Conservation (phyloP, 2,113 vertebrate species). For the Marmota monax region DNA sequence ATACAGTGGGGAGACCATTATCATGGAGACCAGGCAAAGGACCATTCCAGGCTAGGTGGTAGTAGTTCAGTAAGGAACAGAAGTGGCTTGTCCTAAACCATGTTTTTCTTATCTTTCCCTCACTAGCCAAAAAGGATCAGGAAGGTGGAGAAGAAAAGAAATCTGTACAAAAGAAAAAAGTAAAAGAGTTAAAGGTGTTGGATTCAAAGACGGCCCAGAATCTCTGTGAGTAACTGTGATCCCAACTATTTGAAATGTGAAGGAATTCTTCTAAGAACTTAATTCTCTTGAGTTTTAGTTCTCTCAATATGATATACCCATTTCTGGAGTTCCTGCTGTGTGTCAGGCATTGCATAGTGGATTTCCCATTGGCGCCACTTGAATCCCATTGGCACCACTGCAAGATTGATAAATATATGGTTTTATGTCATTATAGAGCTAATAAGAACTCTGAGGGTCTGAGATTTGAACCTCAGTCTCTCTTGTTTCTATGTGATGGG, state of each 20-base stretch:
- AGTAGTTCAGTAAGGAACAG: not conserved
- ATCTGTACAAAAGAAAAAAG: constrained; percentile 91
- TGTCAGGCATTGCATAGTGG: not conserved
- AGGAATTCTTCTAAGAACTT: constrained; percentile 40
- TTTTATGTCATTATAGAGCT: not conserved
- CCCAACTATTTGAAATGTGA: constrained; percentile 13
- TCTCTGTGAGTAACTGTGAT: constrained; percentile 89
- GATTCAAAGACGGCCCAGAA: constrained; percentile 91
- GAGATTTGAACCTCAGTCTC: not conserved
- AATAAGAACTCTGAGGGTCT: not conserved
- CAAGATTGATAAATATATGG: not conserved
- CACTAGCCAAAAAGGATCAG: constrained; percentile 90
- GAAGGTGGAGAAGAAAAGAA: constrained; percentile 90
- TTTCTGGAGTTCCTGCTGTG: constrained; percentile 12
- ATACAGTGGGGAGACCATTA: not conserved
- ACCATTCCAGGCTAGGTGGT: not conserved
- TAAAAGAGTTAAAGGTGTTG: constrained; percentile 93
- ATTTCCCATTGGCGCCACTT: not conserved
- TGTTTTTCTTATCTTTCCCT: constrained; percentile 43
- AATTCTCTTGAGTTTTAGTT: constrained; percentile 16
- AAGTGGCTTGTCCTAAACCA: not conserved
- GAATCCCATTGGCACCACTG: not conserved
- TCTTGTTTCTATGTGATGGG: not conserved
- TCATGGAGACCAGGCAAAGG: not conserved
- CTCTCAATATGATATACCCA: not conserved